Evolutionary conservation across 2,888 invertebrate genomes (phyloP).

Genomic region (Caenorhabditis sulstoni): DNA sequence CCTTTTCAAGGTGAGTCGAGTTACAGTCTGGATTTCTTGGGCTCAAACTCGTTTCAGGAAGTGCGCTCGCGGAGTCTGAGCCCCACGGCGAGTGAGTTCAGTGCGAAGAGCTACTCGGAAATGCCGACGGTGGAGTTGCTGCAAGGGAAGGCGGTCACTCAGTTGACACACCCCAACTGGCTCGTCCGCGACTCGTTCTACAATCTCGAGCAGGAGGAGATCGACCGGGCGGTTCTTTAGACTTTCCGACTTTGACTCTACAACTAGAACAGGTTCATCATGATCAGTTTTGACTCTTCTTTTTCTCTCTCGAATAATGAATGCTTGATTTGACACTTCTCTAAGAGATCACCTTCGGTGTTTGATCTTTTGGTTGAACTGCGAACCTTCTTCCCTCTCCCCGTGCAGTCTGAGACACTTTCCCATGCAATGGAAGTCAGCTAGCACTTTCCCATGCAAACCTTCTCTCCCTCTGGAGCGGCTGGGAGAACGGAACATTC

Average conservation of each 20-base stretch:
- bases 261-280: too few relatives aligned
- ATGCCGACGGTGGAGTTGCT: constrained; percentile 67
- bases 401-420: too few relatives aligned
- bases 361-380: too few relatives aligned
- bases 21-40: not conserved
- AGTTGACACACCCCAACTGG: constrained; percentile 66
- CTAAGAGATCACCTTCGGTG: too few relatives aligned
- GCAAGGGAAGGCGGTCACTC: constrained; percentile 58
- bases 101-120: constrained; percentile 63
- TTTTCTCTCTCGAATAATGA: too few relatives aligned
- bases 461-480: too few relatives aligned
- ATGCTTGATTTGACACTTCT: too few relatives aligned
- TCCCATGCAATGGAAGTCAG: too few relatives aligned
- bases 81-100: constrained; percentile 43
- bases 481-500: too few relatives aligned
- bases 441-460: too few relatives aligned
- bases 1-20: constrained; percentile 67
- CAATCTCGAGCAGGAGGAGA: constrained; percentile 48
- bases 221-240: constrained; percentile 33
- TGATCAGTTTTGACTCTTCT: too few relatives aligned
- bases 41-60: constrained; percentile 57
- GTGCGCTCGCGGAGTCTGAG: constrained; percentile 42
- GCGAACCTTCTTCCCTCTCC: too few relatives aligned
- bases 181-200: constrained; percentile 62
- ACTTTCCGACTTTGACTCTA: not conserved